Evolutionary conservation across 2,113 vertebrate genomes (phyloP).

Genomic region (Clarias macrocephalus): DNA sequence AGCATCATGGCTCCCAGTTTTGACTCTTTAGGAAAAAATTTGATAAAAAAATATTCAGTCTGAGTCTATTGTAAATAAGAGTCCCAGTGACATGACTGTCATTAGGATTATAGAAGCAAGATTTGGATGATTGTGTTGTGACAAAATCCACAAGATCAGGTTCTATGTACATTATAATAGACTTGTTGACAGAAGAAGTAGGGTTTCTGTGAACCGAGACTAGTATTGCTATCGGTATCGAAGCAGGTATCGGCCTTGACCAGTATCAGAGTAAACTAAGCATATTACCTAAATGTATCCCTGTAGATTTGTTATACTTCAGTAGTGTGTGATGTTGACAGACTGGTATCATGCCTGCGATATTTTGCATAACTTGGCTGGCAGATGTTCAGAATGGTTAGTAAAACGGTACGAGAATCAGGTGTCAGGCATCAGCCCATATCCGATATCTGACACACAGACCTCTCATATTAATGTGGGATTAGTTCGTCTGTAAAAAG

Average conservation of each 20-base stretch:
- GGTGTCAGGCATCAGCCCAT: not conserved
- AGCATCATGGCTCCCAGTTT: not conserved
- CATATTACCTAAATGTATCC: not conserved
- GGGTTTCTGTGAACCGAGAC: not conserved
- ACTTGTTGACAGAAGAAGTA: not conserved
- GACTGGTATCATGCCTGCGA: no score
- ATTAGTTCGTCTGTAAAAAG: not conserved
- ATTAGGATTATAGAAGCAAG: not conserved
- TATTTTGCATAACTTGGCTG: not conserved
- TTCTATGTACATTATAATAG: not conserved
- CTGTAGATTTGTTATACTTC: not conserved
- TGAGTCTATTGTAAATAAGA: not conserved
- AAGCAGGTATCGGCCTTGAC: not conserved
- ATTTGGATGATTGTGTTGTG: not conserved
- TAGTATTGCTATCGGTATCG: not conserved
- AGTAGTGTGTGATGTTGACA: not conserved
- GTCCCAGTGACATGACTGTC: not conserved
- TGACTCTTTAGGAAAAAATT: not conserved
- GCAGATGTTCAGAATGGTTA: not conserved
- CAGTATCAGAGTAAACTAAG: not conserved
- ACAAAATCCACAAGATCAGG: not conserved
- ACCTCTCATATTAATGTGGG: not conserved
- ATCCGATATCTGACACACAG: not conserved
- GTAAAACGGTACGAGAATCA: not conserved
- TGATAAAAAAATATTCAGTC: not conserved